Evolutionary conservation across 2,113 vertebrate species (phyloP).

Genomic region (Dryoscopus gambensis): DNA sequence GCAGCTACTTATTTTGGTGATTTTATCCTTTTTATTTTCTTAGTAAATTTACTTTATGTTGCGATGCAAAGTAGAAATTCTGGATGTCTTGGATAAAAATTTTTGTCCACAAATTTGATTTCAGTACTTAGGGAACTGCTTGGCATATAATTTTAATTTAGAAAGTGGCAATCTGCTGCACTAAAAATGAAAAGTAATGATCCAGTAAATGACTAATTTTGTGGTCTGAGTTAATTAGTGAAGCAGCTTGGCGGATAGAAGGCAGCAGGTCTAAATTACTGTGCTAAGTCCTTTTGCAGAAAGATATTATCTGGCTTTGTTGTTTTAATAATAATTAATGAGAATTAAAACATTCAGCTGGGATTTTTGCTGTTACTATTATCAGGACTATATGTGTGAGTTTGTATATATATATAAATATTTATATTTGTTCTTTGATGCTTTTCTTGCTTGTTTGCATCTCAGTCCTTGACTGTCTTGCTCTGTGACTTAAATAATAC

Average conservation of each 20-base stretch:
- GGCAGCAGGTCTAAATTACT: conserved; percentile 13
- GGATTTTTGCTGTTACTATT: neutral
- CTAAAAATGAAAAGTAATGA: conserved; percentile 15
- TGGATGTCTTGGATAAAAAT: neutral
- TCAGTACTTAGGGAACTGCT: neutral
- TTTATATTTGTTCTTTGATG: conserved; percentile 24
- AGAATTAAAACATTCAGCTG: neutral
- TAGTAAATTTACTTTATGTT: neutral
- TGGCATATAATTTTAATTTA: neutral
- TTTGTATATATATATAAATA: neutral
- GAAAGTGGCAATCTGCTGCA: neutral
- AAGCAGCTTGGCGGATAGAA: neutral
- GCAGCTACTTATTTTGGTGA: neutral
- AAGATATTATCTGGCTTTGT: conserved; percentile 38
- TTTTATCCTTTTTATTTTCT: neutral
- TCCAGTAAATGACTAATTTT: conserved; percentile 52
- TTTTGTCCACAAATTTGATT: neutral
- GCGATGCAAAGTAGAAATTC: neutral
- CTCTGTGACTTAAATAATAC: neutral
- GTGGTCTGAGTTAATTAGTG: conserved; percentile 27
- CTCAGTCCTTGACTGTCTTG: neutral
- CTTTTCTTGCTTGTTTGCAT: neutral
- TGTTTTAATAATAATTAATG: conserved; percentile 53
- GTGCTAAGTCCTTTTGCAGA: conserved; percentile 1
- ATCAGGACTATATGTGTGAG: neutral